These are phyloP conservation scores for Datnioides undecimradiatus DNA, from an alignment of 2,113 vertebrate species.

Conservation along the genomic window DNA sequence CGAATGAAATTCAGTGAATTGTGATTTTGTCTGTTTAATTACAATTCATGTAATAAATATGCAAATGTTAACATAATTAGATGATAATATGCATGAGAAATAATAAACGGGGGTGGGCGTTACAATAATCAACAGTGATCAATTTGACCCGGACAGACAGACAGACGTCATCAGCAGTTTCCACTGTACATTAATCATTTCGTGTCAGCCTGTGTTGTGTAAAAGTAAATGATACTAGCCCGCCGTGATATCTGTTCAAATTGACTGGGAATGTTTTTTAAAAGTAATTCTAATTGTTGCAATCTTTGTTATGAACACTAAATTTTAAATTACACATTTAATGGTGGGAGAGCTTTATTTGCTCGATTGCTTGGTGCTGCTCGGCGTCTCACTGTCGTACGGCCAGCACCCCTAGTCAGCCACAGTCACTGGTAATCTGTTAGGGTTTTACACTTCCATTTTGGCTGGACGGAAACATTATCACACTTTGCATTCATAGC, in stretches of 20 bases:
- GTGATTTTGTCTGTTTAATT: too few relatives aligned
- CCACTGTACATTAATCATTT: too few relatives aligned
- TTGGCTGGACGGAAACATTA: conserved; percentile 50
- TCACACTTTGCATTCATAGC: conserved; percentile 62
- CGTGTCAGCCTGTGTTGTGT: too few relatives aligned
- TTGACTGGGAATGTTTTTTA: neutral
- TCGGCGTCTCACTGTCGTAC: conserved; percentile 20
- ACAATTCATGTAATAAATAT: too few relatives aligned
- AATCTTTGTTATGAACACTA: neutral
- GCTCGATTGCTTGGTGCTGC: conserved; percentile 5
- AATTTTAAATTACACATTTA: neutral
- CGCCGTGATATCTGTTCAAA: neutral
- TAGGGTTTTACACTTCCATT: conserved; percentile 63
- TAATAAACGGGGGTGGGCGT: too few relatives aligned
- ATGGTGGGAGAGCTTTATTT: conserved; percentile 6
- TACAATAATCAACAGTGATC: too few relatives aligned
- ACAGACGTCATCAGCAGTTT: too few relatives aligned
- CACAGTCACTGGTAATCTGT: conserved; percentile 60
- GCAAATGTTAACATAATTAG: too few relatives aligned
- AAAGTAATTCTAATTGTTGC: neutral
- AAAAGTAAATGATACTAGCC: neutral
- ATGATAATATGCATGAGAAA: too few relatives aligned
- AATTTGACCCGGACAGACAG: too few relatives aligned
- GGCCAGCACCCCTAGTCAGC: conserved; percentile 31
- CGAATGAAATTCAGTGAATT: too few relatives aligned